phyloP scores from a whole-genome alignment of 2,888 invertebrate species.

The Mythimna albipuncta region DNA sequence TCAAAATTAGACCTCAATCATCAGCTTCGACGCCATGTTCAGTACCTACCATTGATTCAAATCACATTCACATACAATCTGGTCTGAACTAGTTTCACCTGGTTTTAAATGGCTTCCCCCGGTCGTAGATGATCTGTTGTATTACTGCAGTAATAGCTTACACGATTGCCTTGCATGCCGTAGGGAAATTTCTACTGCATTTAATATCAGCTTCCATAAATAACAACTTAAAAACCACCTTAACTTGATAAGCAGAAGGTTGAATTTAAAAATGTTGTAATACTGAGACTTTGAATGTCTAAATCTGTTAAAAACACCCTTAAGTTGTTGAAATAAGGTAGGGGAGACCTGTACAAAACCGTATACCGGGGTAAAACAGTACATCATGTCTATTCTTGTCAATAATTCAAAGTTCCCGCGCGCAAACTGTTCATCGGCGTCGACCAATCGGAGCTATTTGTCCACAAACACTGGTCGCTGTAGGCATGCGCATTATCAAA shows the following conservation, averaged over 20 bases:
- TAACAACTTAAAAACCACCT: conserved; percentile 19
- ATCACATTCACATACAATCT: conserved; percentile 23
- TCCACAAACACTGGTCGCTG: too few species aligned
- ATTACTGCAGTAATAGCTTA: conserved; percentile 50
- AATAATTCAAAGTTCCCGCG: too few species aligned
- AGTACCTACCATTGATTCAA: conserved; percentile 42
- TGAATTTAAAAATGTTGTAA: conserved; percentile 1
- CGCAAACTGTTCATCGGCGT: too few species aligned
- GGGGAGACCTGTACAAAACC: too few species aligned
- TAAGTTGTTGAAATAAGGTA: background rate
- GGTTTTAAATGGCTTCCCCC: conserved; percentile 16
- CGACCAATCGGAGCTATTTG: too few species aligned
- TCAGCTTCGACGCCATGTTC: conserved; percentile 16
- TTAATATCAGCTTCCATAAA: background rate
- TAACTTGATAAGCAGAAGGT: fast-evolving
- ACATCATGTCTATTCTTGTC: too few species aligned
- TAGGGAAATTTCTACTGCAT: conserved; percentile 51
- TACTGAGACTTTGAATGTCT: background rate
- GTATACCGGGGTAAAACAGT: too few species aligned
- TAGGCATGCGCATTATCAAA: too few species aligned
- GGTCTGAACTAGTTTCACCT: conserved; percentile 8
- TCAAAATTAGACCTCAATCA: background rate
- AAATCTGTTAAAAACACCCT: conserved; percentile 8
- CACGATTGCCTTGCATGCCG: conserved; percentile 41
- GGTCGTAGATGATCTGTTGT: conserved; percentile 36